Percentiles rank a stretch among this genome's conserved stretches.
Conservation (phyloP, 1,140 invertebrate genomes). For the Drosophila orosa region DNA sequence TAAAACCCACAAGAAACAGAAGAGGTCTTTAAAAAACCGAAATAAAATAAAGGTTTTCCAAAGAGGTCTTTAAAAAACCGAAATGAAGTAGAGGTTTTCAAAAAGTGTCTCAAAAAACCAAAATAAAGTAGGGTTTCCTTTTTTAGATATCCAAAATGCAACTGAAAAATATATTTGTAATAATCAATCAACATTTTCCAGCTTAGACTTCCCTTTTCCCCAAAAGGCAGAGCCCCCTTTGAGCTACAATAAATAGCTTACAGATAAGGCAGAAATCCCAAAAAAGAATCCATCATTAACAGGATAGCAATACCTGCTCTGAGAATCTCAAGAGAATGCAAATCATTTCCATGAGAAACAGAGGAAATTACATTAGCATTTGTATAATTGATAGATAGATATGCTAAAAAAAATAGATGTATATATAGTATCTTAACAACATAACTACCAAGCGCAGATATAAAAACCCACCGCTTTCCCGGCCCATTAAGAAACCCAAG, state of each 20-base stretch:
- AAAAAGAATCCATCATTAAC: not conserved
- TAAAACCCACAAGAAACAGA: too few relatives aligned
- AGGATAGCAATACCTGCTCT: not conserved
- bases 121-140: not conserved
- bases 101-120: not conserved
- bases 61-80: too few relatives aligned
- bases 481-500: slow-evolving; percentile 11
- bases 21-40: too few relatives aligned
- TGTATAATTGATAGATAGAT: slow-evolving; percentile 40
- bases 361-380: slow-evolving; percentile 17
- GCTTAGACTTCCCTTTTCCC: too few relatives aligned
- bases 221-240: not conserved
- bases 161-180: not conserved
- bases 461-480: slow-evolving; percentile 19
- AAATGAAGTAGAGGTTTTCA: too few relatives aligned
- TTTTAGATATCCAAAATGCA: not conserved
- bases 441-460: slow-evolving; percentile 27
- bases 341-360: slow-evolving; percentile 20
- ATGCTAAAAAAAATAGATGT: not conserved
- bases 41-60: too few relatives aligned
- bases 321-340: not conserved
- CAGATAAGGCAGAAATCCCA: not conserved
- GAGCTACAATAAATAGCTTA: not conserved
- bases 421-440: slow-evolving; percentile 25
- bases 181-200: not conserved